These are phyloP conservation scores for Standfussiana lucernea DNA, from an alignment of 2,888 invertebrate genomes.

Conservation along the genomic window DNA sequence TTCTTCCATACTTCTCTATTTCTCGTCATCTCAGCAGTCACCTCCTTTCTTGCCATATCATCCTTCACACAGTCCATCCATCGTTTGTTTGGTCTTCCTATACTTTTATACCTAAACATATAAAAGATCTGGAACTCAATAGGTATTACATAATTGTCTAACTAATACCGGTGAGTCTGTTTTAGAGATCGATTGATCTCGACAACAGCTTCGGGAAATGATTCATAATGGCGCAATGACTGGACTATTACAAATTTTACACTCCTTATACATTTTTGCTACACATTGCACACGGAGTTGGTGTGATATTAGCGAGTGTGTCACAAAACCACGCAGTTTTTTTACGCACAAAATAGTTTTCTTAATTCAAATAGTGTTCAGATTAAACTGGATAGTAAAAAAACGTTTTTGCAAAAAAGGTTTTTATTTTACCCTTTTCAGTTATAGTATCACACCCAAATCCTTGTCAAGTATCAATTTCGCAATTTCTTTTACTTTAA, in stretches of 20 bases:
- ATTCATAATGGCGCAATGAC: constrained; percentile 44
- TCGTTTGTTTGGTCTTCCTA: no score
- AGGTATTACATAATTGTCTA: background rate
- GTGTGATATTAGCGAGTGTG: constrained; percentile 23
- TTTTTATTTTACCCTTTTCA: no score
- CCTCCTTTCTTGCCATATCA: background rate
- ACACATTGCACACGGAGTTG: constrained; percentile 5
- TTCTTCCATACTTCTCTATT: background rate
- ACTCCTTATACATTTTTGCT: constrained; percentile 30
- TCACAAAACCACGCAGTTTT: constrained; percentile 8
- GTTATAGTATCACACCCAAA: no score
- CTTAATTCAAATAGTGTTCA: no score
- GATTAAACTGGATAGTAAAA: no score
- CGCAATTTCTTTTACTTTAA: no score
- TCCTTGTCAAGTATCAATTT: no score
- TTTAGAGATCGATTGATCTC: background rate
- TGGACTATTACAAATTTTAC: constrained; percentile 19
- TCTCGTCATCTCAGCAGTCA: background rate
- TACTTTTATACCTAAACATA: no score
- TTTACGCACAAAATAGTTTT: no score
- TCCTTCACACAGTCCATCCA: background rate
- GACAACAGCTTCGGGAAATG: constrained; percentile 17
- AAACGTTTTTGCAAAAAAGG: no score
- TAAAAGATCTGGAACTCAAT: background rate
- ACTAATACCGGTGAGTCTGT: background rate